These are phyloP conservation scores for Rhyacophila evoluta DNA, from an alignment of 2,888 invertebrate species.

Conservation along the genomic window DNA sequence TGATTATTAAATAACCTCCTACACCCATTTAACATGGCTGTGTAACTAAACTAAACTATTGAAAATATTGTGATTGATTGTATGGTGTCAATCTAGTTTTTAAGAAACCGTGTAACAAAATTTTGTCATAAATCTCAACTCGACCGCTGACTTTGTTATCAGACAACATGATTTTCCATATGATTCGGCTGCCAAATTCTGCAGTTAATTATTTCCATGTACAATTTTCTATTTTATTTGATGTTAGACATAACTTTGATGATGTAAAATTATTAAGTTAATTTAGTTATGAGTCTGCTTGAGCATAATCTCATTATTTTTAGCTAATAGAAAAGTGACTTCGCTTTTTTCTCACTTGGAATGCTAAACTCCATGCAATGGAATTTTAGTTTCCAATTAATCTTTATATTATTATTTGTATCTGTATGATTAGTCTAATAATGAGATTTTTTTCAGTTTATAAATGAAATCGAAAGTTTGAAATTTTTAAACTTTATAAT, in stretches of 20 bases:
- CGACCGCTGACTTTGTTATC: neutral
- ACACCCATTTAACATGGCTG: neutral
- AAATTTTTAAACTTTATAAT: too few species aligned
- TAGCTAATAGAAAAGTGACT: too few species aligned
- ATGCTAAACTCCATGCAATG: too few species aligned
- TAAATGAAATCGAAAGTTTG: too few species aligned
- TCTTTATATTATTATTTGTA: too few species aligned
- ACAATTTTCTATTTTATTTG: neutral
- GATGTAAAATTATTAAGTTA: too few species aligned
- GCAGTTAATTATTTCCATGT: neutral
- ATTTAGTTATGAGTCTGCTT: too few species aligned
- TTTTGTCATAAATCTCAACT: conserved; percentile 20
- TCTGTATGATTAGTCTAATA: too few species aligned
- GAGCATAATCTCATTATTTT: too few species aligned
- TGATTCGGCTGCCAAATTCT: neutral
- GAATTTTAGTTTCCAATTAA: too few species aligned
- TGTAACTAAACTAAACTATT: conserved; percentile 1
- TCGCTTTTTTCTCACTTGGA: too few species aligned
- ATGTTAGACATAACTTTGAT: conserved; percentile 48
- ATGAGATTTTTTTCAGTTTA: too few species aligned
- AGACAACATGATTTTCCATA: neutral
- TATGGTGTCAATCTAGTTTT: conserved; percentile 23
- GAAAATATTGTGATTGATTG: conserved; percentile 15
- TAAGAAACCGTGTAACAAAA: neutral
- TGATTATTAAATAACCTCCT: neutral